phyloP scores from a whole-genome alignment of 2,113 vertebrate species.

The Pseudorasbora parva region DNA sequence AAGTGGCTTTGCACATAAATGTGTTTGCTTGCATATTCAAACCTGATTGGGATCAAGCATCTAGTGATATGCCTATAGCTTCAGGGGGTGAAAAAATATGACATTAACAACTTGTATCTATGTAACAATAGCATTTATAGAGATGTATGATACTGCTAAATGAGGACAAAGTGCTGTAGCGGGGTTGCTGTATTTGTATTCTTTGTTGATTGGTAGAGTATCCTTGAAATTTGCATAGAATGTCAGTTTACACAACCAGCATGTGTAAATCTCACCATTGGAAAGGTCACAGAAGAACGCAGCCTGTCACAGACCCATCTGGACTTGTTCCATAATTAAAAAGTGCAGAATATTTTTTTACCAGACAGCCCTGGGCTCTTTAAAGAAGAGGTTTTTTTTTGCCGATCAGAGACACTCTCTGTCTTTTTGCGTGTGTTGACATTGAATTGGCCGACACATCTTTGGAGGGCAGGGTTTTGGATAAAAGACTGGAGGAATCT shows the following conservation, averaged over 20 bases:
- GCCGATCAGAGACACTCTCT: neutral
- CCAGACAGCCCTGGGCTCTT: neutral
- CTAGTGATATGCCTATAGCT: slow-evolving; percentile 4
- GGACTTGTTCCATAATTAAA: neutral
- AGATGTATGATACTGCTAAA: neutral
- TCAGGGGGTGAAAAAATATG: neutral
- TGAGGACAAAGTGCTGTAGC: neutral
- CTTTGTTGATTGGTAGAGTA: neutral
- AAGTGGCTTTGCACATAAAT: slow-evolving; percentile 21
- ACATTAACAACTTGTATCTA: neutral
- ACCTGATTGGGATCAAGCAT: neutral
- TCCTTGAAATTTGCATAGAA: slow-evolving; percentile 34
- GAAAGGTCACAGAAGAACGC: slow-evolving; percentile 11
- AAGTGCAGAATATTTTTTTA: neutral
- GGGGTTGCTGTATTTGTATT: neutral
- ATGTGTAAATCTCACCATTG: slow-evolving; percentile 1
- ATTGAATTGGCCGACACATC: neutral
- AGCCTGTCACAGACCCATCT: slow-evolving; percentile 13
- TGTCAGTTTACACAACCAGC: slow-evolving; percentile 3
- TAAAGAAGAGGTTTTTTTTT: neutral
- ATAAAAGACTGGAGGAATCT: neutral
- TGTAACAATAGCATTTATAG: neutral
- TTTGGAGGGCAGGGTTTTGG: neutral
- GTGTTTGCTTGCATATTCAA: slow-evolving; percentile 7
- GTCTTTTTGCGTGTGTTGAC: neutral